Evolutionary conservation across 2,888 invertebrate species (phyloP), one percentile per base, ranked within the genome.

Genomic region (Cephus pygmeus): DNA sequence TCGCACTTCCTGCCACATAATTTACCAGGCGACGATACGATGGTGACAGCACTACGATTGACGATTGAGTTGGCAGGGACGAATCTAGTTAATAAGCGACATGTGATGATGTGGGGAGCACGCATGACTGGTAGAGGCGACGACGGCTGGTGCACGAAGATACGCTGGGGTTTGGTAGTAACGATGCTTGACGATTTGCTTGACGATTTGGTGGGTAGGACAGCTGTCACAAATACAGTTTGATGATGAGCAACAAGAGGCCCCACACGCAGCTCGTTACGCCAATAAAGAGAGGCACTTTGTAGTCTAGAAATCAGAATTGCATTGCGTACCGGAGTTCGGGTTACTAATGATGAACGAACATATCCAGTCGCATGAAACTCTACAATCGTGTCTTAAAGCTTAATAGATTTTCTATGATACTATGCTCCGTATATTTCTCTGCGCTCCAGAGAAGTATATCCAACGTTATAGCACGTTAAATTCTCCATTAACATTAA

Each of bases 221-320:
- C 89, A 90, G 91, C 91, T 92, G 92, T 93, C 93, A 93, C 92
- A 93, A 94, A 93, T 94, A 95, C 92, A 94, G 93, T 93, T 94
- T 94, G 93, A 95, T 93, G 93, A 95, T 94, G 93, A 95, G 94
- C 92, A 95, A 94, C 92, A 95, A 93, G 92, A 95, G 93, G 92
- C 97, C 97, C 96, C 97, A 97, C 92, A 97, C 94, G 94, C 97
- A 97, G 91, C 96, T 96, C 91, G 97, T 96, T 92, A 97, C 95
- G 92, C 97, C 97, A 93, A 97, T 95, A 94, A 96, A 95, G 92
- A 97, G 93, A 89, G 97, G 96, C 93, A 96, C 91, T 91, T 91
- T 91, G 91, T 89, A 90, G 91, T 91, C 91, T 91, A 91, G 91
- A 91, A 91, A 91, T 89, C 87, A 91, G 89, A 91, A 91, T 90